phyloP scores from a whole-genome alignment of 2,888 invertebrate genomes.

The Subacronicta megacephala region DNA sequence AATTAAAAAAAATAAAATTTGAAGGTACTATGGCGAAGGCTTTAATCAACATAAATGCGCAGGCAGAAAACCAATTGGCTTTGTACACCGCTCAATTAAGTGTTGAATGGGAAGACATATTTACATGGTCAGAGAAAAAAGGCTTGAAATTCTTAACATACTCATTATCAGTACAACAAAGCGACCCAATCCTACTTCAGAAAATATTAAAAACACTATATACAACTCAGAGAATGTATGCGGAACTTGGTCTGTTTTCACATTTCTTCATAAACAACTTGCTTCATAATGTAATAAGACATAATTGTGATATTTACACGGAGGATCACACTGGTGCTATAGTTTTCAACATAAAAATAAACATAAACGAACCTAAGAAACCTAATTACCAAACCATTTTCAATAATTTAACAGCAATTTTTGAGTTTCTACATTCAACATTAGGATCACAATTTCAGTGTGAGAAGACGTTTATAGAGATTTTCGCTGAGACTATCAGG shows the following conservation, averaged over 20 bases:
- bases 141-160: conserved; percentile 76
- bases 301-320: conserved; percentile 83
- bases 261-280: conserved; percentile 81
- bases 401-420: conserved; percentile 82
- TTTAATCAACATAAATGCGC: conserved; percentile 69
- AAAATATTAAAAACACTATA: conserved; percentile 81
- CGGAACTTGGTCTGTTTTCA: conserved; percentile 82
- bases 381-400: conserved; percentile 83
- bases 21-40: conserved; percentile 75
- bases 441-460: conserved; percentile 80
- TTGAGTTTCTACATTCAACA: conserved; percentile 84
- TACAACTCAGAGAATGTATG: conserved; percentile 77
- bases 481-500: conserved; percentile 78
- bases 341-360: conserved; percentile 81
- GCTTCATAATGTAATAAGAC: conserved; percentile 78
- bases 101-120: conserved; percentile 83
- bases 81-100: conserved; percentile 81
- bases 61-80: conserved; percentile 80
- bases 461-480: conserved; percentile 78
- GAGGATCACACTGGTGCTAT: conserved; percentile 83
- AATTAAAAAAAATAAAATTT: conserved; percentile 69
- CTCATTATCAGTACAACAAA: conserved; percentile 80
- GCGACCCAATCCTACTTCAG: conserved; percentile 77
- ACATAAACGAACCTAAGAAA: conserved; percentile 70
- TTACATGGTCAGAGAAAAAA: conserved; percentile 79